These are phyloP conservation scores for Trichosurus vulpecula DNA, from an alignment of 2,797 vertebrate genomes.

Conservation along the genomic window DNA sequence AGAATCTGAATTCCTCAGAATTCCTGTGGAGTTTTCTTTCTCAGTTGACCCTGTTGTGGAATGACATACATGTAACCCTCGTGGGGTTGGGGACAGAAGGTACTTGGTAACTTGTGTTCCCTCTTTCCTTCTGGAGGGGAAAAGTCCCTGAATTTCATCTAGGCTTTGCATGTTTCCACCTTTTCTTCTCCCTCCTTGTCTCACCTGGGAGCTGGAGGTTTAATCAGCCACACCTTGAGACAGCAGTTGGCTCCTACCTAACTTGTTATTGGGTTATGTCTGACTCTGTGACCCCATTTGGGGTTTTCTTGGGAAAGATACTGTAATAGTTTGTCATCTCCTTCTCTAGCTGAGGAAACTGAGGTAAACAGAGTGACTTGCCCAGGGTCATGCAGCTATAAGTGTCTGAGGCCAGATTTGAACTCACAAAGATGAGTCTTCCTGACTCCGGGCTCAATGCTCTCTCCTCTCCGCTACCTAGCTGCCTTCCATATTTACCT, in stretches of 20 bases:
- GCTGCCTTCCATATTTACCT: background rate
- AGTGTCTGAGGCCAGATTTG: background rate
- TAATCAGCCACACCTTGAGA: no score
- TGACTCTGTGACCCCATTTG: background rate
- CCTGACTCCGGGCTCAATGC: no score
- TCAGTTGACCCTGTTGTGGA: background rate
- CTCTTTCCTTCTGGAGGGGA: background rate
- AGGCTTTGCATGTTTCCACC: no score
- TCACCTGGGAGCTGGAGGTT: background rate
- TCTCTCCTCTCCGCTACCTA: background rate
- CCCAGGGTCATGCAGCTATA: background rate
- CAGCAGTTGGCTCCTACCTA: no score
- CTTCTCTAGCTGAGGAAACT: background rate
- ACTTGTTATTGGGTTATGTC: background rate
- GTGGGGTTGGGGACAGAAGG: background rate
- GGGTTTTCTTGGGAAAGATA: background rate
- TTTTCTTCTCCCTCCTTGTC: background rate
- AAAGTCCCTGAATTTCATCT: background rate
- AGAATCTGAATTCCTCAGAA: slow-evolving; percentile 53
- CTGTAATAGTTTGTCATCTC: background rate
- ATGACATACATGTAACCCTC: background rate
- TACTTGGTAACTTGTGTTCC: no score
- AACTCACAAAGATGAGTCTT: background rate
- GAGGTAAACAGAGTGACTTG: background rate
- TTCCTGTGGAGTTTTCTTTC: slow-evolving; percentile 18